Evolutionary conservation across 2,888 invertebrate species (phyloP).

Genomic region (Tetrapedia diversipes): DNA sequence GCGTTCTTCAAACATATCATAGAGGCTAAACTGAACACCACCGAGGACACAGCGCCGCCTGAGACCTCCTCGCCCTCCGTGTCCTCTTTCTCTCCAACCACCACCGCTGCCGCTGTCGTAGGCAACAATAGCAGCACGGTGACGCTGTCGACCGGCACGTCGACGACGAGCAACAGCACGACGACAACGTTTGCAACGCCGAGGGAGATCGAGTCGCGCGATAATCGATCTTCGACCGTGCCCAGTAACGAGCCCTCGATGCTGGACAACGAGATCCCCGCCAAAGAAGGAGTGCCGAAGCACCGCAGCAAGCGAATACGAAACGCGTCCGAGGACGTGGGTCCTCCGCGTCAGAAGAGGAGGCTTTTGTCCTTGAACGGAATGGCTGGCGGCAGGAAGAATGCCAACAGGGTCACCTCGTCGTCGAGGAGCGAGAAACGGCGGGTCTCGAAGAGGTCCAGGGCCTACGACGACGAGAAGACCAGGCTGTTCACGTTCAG

Average conservation of each 20-base stretch:
- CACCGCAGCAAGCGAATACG: slow-evolving; percentile 80
- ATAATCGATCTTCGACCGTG: slow-evolving; percentile 60
- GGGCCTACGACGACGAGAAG: slow-evolving; percentile 40
- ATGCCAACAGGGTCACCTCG: not conserved
- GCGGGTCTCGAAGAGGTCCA: slow-evolving; percentile 25
- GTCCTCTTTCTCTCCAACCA: slow-evolving; percentile 25
- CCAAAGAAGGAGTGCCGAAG: slow-evolving; percentile 75
- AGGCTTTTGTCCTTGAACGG: slow-evolving; percentile 73
- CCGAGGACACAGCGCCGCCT: slow-evolving; percentile 31
- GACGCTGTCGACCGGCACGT: slow-evolving; percentile 40
- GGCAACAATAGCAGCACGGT: slow-evolving; percentile 10
- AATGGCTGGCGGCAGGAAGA: not conserved
- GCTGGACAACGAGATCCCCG: slow-evolving; percentile 79
- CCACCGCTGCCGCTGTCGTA: not conserved
- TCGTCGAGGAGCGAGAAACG: slow-evolving; percentile 8
- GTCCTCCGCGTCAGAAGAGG: slow-evolving; percentile 54
- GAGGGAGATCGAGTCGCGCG: slow-evolving; percentile 43
- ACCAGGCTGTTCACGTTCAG: slow-evolving; percentile 70
- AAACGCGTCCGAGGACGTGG: slow-evolving; percentile 71
- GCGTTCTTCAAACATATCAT: slow-evolving; percentile 83
- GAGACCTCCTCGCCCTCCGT: slow-evolving; percentile 13
- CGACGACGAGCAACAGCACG: slow-evolving; percentile 31
- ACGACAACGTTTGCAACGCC: slow-evolving; percentile 46
- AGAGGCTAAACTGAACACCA: slow-evolving; percentile 78
- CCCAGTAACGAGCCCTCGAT: slow-evolving; percentile 63